Evolutionary conservation across 2,888 invertebrate species (phyloP), one percentile per base, ranked within the genome.

Genomic region (Villa cingulata): DNA sequence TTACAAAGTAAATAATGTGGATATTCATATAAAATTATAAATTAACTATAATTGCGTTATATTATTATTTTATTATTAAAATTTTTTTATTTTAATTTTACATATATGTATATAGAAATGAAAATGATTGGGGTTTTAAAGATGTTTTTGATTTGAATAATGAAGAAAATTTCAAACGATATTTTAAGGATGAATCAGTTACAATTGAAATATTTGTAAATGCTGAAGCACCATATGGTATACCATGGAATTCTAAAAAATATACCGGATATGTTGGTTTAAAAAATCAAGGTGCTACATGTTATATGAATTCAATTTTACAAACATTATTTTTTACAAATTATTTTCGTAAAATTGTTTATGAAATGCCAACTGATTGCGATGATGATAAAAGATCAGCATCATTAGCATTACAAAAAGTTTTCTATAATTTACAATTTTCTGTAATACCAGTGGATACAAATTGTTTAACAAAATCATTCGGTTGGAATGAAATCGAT

Each of bases 401-500:
- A 45, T 95, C 97, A 2, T 73, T 98, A 56, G 97, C 97, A 18
- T 75, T 98, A 57, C 98, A 98, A 70, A 76, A 97, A 64, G 96
- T 98, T 37, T 99, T 98, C 72, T 95, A 95, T 65, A 97, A 98
- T 68, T 74, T 99, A 51, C 97, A 98, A 71, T 94, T 94, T 66
- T 88, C 86, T 54, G 96, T 96, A 70, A 94, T 94, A 69, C 95
- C 97, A 3, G 97, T 98, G 15, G 97, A 97, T 55, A 98, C 98
- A 43, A 98, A 97, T 72, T 97, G 97, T 70, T 76, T 99, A 49
- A 99, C 98, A 15, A 94, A 96, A 71, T 95, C 96, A 57, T 98
- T 98, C 70, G 97, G 97, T 34, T 98, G 98, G 98, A 97, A 98
- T 69, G 95, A 97, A 0, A 74, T 97, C n/a, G 98, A 98, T 68